phyloP scores from a whole-genome alignment of 1,140 invertebrate species.

The Planococcus citri region DNA sequence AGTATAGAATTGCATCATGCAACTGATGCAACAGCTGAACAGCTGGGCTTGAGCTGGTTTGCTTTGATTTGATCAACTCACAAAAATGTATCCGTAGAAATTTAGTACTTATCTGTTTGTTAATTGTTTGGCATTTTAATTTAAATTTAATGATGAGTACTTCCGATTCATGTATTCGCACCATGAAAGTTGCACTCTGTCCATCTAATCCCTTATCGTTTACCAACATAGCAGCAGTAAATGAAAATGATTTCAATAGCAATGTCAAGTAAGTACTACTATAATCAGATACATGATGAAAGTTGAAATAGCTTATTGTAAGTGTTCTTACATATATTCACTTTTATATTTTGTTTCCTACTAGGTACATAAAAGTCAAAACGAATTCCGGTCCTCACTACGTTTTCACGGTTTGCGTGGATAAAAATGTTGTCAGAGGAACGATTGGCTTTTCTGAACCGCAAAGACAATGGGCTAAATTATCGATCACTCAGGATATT shows the following conservation, averaged over 20 bases:
- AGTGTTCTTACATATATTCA: slow-evolving; percentile 33
- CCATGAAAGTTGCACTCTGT: slow-evolving; percentile 81
- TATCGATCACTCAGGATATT: slow-evolving; percentile 79
- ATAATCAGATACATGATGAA: too few relatives aligned
- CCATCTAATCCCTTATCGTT: slow-evolving; percentile 86
- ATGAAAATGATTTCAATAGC: slow-evolving; percentile 68
- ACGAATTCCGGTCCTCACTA: slow-evolving; percentile 65
- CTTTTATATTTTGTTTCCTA: too few relatives aligned
- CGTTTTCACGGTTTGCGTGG: slow-evolving; percentile 70
- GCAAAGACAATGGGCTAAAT: slow-evolving; percentile 89
- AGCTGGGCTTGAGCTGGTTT: too few relatives aligned
- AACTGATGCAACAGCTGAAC: too few relatives aligned
- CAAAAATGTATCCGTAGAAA: too few relatives aligned
- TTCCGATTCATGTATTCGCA: too few relatives aligned
- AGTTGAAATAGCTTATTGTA: slow-evolving; percentile 13
- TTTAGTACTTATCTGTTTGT: too few relatives aligned
- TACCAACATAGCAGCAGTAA: slow-evolving; percentile 84
- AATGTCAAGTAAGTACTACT: slow-evolving; percentile 56
- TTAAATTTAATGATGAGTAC: too few relatives aligned
- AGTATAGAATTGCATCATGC: too few relatives aligned
- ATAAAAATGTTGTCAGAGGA: slow-evolving; percentile 56
- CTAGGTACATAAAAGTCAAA: slow-evolving; percentile 73
- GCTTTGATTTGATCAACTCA: too few relatives aligned
- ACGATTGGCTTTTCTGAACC: slow-evolving; percentile 81
- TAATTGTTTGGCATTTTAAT: too few relatives aligned